Percentiles rank a stretch among this genome's conserved stretches.
Conservation (phyloP, 30 jellyfish, hydroid and myxozoan genomes). For the Aurelia sp. region DNA sequence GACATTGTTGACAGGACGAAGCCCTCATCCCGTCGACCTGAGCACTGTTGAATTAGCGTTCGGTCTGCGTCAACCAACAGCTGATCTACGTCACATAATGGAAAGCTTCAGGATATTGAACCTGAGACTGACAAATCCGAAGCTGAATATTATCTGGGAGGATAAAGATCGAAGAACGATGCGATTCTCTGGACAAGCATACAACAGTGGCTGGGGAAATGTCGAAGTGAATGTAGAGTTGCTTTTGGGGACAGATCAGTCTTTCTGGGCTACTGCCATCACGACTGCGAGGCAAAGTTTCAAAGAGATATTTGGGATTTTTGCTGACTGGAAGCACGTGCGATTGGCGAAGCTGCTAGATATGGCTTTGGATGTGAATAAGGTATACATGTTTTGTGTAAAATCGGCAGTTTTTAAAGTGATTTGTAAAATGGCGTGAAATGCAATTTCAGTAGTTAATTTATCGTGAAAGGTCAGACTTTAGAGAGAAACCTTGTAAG, state of each 20-base stretch:
- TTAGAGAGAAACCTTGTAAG: no score
- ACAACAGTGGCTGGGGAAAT: slow-evolving; percentile 54
- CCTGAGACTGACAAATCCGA: slow-evolving; percentile 56
- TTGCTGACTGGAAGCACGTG: slow-evolving; percentile 43
- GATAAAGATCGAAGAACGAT: slow-evolving; percentile 30
- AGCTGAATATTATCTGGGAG: slow-evolving; percentile 52
- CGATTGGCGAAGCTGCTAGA: slow-evolving; percentile 66
- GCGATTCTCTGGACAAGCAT: slow-evolving; percentile 68
- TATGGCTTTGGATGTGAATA: slow-evolving; percentile 43
- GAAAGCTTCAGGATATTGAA: slow-evolving; percentile 38
- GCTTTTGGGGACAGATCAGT: slow-evolving; percentile 49
- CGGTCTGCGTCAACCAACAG: slow-evolving; percentile 68
- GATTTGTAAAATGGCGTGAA: no score
- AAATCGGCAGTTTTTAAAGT: no score
- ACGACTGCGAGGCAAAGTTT: slow-evolving; percentile 49
- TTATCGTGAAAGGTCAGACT: no score
- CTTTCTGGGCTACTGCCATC: slow-evolving; percentile 67
- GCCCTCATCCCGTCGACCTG: slow-evolving; percentile 62
- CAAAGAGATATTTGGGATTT: slow-evolving; percentile 52
- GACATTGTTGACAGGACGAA: slow-evolving; percentile 60
- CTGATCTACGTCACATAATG: slow-evolving; percentile 34
- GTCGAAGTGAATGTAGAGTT: slow-evolving; percentile 54
- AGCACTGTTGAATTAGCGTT: slow-evolving; percentile 78
- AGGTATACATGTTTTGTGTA: slow-evolving; percentile 21
- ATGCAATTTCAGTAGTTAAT: no score